Evolutionary conservation across 2,797 vertebrate genomes (phyloP).

Genomic region (Lithobates sylvaticus): DNA sequence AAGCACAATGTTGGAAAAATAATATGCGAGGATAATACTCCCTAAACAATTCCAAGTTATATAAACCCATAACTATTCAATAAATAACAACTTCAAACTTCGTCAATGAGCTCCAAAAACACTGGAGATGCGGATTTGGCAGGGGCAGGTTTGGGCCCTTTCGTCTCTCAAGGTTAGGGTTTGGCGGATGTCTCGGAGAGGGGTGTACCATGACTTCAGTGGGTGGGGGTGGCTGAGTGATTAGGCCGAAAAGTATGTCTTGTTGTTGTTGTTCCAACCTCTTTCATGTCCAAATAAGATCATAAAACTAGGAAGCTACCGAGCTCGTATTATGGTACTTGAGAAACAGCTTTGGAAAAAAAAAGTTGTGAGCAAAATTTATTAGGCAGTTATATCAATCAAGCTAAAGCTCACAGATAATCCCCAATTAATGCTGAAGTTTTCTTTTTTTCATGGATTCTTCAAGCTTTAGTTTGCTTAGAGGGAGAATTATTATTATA

Average conservation of each 20-base stretch:
- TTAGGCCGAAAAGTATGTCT: constrained; percentile 41
- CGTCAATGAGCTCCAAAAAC: constrained; percentile 27
- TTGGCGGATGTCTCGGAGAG: constrained; percentile 32
- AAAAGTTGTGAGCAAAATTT: neutral
- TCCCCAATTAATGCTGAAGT: too few species aligned
- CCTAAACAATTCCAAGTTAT: constrained; percentile 35
- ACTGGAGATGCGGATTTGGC: constrained; percentile 40
- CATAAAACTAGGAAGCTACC: constrained; percentile 19
- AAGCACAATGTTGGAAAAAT: constrained; percentile 47
- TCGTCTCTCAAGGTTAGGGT: constrained; percentile 50
- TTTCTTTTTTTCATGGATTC: too few species aligned
- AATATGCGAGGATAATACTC: constrained; percentile 36
- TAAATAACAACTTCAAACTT: constrained; percentile 48
- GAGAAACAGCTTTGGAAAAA: neutral
- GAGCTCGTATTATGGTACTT: neutral
- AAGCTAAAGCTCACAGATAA: too few species aligned
- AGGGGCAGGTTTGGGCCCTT: neutral
- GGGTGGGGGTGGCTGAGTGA: constrained; percentile 47
- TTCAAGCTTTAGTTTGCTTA: too few species aligned
- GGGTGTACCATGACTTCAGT: constrained; percentile 55
- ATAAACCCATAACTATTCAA: constrained; percentile 12
- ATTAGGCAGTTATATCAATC: neutral
- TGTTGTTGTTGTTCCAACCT: constrained; percentile 51
- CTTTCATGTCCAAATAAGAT: constrained; percentile 27
- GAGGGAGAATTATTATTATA: too few species aligned